Base-by-base conservation (phyloP, 1,140 invertebrate genomes). In the Subanguina moxae region DNA sequence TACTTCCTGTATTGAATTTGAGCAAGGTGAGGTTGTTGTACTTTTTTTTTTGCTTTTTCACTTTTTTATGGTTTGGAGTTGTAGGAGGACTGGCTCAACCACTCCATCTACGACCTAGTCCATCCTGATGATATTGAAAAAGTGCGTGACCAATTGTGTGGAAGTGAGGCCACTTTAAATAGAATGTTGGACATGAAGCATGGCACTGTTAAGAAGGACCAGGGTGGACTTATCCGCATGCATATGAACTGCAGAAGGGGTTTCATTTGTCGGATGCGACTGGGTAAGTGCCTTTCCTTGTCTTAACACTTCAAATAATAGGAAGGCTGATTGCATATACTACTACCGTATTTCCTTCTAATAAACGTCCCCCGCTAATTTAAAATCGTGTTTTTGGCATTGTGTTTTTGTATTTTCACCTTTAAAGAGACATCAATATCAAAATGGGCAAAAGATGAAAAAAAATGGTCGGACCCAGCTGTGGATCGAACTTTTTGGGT, bases 101-200 rank as follows among this genome's bases (percentile, higher is more conserved):
- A 90, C 23, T 92, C 90, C 83, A 86, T 98, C 61, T 97, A 92
- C 83, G 93, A 97, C 72, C 89, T 96, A 81, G 88, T 98, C 42
- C 96, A 99, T 86, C 93, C 93, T 0, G 95, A 99, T 79, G 96
- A 99, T 84, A 88, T 94, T 1, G 94, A 97, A 78, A 98, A 98
- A 86, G 85, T 88, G 30, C 86, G 92, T 27, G 96, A 98, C 84
- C 96, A 99, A 83, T 85, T 99, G 23, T 95, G 92, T 62, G 94
- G 93, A 0, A 91, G 93, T 78, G 94, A 97, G 83, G 91, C 92
- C n/a, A 91, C 93, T 79, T 91, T 90, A 0, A 94, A 93, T 0
- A 87, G 95, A 67, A 94, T 98, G 71, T 85, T 99, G 56, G 96
- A 99, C 84, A 85, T 99, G 11, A 98, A 98, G 86, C 93, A 82